These are phyloP conservation scores for Coelopa frigida DNA, from an alignment of 1,140 invertebrate genomes.

Conservation along the genomic window DNA sequence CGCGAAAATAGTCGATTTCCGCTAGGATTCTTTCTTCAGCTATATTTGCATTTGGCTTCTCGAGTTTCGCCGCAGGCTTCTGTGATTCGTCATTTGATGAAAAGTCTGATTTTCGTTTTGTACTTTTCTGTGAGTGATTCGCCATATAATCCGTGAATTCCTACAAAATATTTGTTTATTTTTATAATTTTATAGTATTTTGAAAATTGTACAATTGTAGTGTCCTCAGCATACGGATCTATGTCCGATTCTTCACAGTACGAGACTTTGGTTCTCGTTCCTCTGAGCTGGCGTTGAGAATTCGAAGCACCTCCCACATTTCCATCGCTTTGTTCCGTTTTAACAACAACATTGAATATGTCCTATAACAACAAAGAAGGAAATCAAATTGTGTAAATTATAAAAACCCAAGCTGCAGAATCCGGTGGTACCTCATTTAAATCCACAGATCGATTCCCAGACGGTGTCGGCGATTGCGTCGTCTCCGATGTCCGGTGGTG, in stretches of 20 bases:
- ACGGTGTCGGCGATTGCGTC: neutral
- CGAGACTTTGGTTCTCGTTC: no score
- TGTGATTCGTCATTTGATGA: neutral
- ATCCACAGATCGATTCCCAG: no score
- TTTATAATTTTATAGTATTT: neutral
- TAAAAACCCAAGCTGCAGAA: no score
- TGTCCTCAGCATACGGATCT: neutral
- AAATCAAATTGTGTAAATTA: no score
- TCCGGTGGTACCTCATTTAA: no score
- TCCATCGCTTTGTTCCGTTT: no score
- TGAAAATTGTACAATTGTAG: neutral
- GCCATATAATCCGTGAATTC: no score
- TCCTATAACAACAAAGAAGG: no score
- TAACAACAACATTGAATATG: no score
- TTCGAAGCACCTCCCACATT: no score
- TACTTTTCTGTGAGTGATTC: no score
- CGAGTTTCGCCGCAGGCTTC: neutral
- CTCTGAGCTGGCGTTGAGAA: no score
- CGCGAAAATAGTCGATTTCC: slow-evolving; percentile 17
- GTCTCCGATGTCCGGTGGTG: neutral
- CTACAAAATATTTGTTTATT: neutral
- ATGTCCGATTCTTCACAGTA: neutral
- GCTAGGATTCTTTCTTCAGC: slow-evolving; percentile 13
- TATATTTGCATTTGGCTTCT: neutral
- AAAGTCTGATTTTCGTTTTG: neutral